phyloP scores from a whole-genome alignment of 1,140 invertebrate genomes.

The Neodiprion fabricii region DNA sequence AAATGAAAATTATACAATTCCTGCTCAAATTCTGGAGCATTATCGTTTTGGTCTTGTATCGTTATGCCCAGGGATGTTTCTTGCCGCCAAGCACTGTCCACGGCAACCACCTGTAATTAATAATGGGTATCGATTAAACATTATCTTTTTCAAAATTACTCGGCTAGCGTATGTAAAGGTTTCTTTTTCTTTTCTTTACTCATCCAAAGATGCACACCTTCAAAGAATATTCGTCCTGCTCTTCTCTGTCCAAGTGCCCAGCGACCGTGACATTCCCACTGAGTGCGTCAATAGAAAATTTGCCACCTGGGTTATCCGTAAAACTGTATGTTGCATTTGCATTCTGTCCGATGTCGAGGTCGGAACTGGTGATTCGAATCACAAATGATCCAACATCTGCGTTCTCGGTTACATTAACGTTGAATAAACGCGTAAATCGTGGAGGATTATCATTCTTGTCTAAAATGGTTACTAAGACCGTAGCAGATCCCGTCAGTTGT shows the following conservation, averaged over 20 bases:
- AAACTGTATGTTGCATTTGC: constrained; percentile 90
- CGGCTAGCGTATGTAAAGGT: neutral
- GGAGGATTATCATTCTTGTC: constrained; percentile 97
- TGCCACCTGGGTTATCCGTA: constrained; percentile 85
- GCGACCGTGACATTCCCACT: constrained; percentile 92
- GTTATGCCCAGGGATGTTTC: constrained; percentile 91
- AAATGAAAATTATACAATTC: constrained; percentile 90
- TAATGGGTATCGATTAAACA: neutral
- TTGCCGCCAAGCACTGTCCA: constrained; percentile 87
- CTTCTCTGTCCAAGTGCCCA: constrained; percentile 84
- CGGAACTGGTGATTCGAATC: constrained; percentile 89
- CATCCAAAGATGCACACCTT: constrained; percentile 57
- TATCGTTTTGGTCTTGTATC: constrained; percentile 95
- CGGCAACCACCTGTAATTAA: constrained; percentile 70
- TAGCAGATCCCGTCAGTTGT: constrained; percentile 81
- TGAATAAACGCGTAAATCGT: constrained; percentile 89
- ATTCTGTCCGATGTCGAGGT: constrained; percentile 86
- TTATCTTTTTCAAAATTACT: constrained; percentile 10
- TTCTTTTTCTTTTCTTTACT: neutral
- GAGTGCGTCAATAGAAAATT: constrained; percentile 86
- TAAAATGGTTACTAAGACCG: constrained; percentile 81
- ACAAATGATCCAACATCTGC: constrained; percentile 91
- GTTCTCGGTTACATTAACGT: constrained; percentile 95
- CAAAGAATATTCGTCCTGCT: constrained; percentile 88
- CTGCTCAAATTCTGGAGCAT: constrained; percentile 89